These are phyloP conservation scores for Drosophila paracracens DNA, from an alignment of 2,888 invertebrate species.

Conservation along the genomic window DNA sequence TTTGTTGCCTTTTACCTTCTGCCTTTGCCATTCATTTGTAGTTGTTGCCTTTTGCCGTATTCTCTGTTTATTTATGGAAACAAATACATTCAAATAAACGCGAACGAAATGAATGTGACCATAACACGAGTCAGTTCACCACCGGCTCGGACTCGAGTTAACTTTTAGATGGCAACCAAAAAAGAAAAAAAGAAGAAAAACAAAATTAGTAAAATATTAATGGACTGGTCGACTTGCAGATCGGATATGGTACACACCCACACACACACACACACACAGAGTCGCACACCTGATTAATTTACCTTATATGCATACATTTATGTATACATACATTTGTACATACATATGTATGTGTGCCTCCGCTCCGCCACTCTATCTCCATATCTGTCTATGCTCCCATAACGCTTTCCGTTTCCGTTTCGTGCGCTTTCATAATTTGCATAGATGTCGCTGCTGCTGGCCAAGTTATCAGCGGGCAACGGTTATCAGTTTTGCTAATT, in stretches of 20 bases:
- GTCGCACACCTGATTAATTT: conserved; percentile 2
- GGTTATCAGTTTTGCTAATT: conserved; percentile 44
- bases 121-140: conserved; percentile 63
- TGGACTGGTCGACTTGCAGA: conserved; percentile 65
- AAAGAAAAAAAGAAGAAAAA: conserved; percentile 18
- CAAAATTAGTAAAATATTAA: conserved; percentile 72
- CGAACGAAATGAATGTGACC: conserved; percentile 58
- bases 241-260: conserved; percentile 41
- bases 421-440: conserved; percentile 50
- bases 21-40: conserved; percentile 33
- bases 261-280: conserved; percentile 14
- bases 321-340: conserved; percentile 16
- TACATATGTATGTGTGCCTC: conserved; percentile 5
- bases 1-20: conserved; percentile 24
- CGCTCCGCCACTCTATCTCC: background rate
- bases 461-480: conserved; percentile 34
- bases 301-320: background rate
- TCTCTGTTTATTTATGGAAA: conserved; percentile 70
- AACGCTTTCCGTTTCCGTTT: conserved; percentile 73
- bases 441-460: conserved; percentile 39
- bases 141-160: background rate
- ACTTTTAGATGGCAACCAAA: conserved; percentile 11
- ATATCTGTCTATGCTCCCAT: conserved; percentile 34
- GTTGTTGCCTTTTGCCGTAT: conserved; percentile 9
- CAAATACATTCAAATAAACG: conserved; percentile 70